Conservation (phyloP, 1,140 invertebrate genomes). For the Maniola jurtina region DNA sequence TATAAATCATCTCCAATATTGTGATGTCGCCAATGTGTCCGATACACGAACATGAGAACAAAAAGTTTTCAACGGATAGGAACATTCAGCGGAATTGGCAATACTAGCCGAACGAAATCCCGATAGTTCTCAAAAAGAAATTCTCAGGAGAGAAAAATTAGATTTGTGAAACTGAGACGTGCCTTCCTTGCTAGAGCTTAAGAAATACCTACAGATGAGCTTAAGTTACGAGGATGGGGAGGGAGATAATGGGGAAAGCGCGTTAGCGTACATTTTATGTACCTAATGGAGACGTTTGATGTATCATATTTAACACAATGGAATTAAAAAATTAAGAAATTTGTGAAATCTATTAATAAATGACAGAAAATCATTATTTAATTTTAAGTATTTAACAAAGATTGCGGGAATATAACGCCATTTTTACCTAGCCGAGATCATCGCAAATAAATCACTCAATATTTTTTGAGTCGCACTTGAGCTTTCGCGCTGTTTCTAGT, state of each 20-base stretch:
- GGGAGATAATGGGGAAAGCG: conserved; percentile 18
- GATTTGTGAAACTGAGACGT: conserved; percentile 64
- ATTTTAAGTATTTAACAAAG: too few species aligned
- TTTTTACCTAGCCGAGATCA: too few species aligned
- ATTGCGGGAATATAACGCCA: too few species aligned
- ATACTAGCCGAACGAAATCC: conserved; percentile 46
- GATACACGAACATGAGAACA: conserved; percentile 36
- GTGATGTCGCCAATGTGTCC: conserved; percentile 21
- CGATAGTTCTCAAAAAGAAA: conserved; percentile 60
- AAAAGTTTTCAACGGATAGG: conserved; percentile 52
- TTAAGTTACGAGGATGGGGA: conserved; percentile 25
- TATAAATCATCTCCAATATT: conserved; percentile 15
- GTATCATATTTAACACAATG: too few species aligned
- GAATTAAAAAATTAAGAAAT: too few species aligned
- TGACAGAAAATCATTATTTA: too few species aligned
- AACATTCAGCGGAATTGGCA: conserved; percentile 58
- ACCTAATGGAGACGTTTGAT: background rate
- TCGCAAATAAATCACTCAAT: too few species aligned
- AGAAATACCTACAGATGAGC: conserved; percentile 32
- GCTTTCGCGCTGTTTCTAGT: too few species aligned
- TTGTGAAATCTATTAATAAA: too few species aligned
- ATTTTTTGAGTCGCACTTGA: too few species aligned
- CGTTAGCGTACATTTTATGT: background rate
- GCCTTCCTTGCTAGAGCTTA: conserved; percentile 20
- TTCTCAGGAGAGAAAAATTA: conserved; percentile 60